Conservation (phyloP, 2,113 vertebrate genomes). For the Zosterops pallidus region DNA sequence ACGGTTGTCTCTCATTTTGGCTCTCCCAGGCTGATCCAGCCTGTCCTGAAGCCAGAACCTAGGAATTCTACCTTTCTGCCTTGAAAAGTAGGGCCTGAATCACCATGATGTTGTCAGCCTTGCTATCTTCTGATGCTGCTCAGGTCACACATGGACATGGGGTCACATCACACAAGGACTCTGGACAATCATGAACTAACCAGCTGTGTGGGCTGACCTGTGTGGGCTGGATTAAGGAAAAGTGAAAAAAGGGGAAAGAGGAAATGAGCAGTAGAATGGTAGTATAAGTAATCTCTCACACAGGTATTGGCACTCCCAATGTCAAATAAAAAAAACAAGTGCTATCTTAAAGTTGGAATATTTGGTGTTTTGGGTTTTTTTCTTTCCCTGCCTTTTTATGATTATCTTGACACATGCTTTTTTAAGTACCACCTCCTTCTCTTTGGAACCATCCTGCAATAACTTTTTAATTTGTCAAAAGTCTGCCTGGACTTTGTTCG, state of each 20-base stretch:
- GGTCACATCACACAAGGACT: neutral
- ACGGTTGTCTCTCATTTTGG: neutral
- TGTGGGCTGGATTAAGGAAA: neutral
- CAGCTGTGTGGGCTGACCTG: neutral
- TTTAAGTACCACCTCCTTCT: neutral
- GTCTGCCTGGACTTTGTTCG: neutral
- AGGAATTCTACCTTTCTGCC: neutral
- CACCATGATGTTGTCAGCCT: neutral
- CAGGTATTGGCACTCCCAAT: neutral
- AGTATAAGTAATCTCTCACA: neutral
- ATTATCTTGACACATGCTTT: neutral
- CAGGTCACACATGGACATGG: neutral
- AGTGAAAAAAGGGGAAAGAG: neutral
- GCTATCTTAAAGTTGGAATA: neutral
- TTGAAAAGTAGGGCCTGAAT: neutral
- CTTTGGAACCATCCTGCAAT: neutral
- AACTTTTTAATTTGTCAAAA: neutral
- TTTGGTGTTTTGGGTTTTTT: neutral
- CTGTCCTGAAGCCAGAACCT: neutral
- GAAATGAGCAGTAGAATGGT: neutral
- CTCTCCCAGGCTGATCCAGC: neutral
- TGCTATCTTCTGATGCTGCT: neutral
- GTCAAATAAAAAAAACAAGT: neutral
- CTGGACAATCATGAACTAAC: neutral
- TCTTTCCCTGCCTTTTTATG: rapidly evolving